These are phyloP conservation scores for Cremastinae sp. DNA, from an alignment of 2,888 invertebrate genomes.

Conservation along the genomic window DNA sequence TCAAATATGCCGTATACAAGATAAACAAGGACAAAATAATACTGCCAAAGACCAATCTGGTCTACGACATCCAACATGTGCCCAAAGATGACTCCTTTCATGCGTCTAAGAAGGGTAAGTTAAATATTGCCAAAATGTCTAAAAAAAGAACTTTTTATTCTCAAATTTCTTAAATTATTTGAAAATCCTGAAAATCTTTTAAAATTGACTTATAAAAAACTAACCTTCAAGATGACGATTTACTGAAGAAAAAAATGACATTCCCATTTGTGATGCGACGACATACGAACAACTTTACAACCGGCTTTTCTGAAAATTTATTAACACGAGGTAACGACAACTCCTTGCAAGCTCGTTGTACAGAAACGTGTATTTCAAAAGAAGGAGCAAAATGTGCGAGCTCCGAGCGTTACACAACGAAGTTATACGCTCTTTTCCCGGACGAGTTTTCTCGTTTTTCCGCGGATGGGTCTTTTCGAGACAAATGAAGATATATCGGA, in stretches of 20 bases:
- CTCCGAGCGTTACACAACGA: constrained; percentile 20
- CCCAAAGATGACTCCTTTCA: constrained; percentile 89
- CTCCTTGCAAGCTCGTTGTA: constrained; percentile 30
- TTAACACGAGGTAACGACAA: neutral
- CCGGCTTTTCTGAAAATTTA: too few species aligned
- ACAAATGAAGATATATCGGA: neutral
- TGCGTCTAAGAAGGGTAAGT: constrained; percentile 87
- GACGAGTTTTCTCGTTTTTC: constrained; percentile 26
- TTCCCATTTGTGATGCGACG: neutral
- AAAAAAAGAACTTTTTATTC: too few species aligned
- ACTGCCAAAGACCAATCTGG: constrained; percentile 87
- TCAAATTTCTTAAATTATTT: neutral
- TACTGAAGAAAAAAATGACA: too few species aligned
- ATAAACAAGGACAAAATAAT: constrained; percentile 88
- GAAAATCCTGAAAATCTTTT: too few species aligned
- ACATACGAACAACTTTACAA: too few species aligned
- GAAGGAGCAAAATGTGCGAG: constrained; percentile 25
- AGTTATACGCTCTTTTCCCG: constrained; percentile 18
- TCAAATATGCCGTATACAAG: constrained; percentile 90
- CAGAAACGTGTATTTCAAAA: constrained; percentile 11
- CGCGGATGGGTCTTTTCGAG: neutral
- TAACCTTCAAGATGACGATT: too few species aligned
- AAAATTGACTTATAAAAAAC: too few species aligned
- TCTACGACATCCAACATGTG: constrained; percentile 89
- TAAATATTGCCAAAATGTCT: too few species aligned